phyloP scores from a whole-genome alignment of 2,113 vertebrate genomes.

The Sylvietta virens region DNA sequence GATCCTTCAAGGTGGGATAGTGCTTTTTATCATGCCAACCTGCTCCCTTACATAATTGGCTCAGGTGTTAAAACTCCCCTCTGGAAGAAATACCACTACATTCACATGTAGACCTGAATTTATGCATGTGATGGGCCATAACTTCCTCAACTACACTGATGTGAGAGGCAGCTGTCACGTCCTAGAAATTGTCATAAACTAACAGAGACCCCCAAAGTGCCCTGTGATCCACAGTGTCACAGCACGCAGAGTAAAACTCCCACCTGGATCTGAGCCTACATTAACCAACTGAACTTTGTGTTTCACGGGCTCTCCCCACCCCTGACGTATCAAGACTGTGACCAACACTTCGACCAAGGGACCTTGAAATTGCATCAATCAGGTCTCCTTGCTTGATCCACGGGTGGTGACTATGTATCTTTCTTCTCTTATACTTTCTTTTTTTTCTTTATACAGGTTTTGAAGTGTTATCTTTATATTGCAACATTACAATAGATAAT shows the following conservation, averaged over 20 bases:
- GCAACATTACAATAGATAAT: not conserved
- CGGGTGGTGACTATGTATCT: not conserved
- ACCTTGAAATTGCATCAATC: not conserved
- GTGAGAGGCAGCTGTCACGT: not conserved
- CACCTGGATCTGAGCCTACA: not conserved
- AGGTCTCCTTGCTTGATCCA: not conserved
- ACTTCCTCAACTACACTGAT: not conserved
- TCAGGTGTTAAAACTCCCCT: not conserved
- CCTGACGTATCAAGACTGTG: not conserved
- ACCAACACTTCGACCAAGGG: not conserved
- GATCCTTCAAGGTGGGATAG: not conserved
- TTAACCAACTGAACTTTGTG: not conserved
- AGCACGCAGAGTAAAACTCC: not conserved
- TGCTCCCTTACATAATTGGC: not conserved
- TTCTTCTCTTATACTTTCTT: not conserved
- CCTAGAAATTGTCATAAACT: not conserved
- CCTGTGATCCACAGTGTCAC: not conserved
- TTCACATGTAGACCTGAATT: not conserved
- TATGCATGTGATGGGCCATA: not conserved
- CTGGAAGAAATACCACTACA: not conserved
- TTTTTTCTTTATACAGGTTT: not conserved
- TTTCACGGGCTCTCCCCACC: not conserved
- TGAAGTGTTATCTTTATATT: not conserved
- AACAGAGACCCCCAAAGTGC: not conserved
- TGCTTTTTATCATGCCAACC: not conserved